Evolutionary conservation across 2,888 invertebrate species (phyloP), one percentile per base, ranked within the genome.

Genomic region (Pollenia angustigena): DNA sequence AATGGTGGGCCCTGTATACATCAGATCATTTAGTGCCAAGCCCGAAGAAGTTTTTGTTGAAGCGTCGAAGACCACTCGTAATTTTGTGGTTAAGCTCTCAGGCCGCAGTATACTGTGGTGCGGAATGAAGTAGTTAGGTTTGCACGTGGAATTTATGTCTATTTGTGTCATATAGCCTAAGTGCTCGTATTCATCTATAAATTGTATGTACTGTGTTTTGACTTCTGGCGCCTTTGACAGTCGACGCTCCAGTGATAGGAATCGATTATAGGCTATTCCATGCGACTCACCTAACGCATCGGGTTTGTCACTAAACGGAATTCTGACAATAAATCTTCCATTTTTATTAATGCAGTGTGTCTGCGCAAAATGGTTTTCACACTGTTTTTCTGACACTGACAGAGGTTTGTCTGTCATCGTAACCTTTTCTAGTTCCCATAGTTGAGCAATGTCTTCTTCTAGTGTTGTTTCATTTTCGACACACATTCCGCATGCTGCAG

Each of bases 171-270:
- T 68, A 50, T 68, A 32, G 18, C 50, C 68, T 9, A 68, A 14
- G 4, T 16, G 8, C 42, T 72, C 46, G 42, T 72, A 72, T 42
- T 56, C 69, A 12, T 69, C 52, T 42, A 69, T 69, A 50, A 69
- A 54, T 40, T 69, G 48, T 50, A 40, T 50, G 18, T 72, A 72
- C 18, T 72, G 56, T 2, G 54, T 18, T 16, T 56, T 72, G 7
- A 56, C 16, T 14, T 72, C 42, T 7, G 56, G 58, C 16, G 8
- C 7, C 16, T 72, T 56, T 12, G 42, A 46, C 16, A 64, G 60
- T 62, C 64, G 46, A 16, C 68, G 48, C 48, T 68, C 46, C 18
- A 68, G 68, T 46, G 46, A 68, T 6, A 68, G 54, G 10, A 54
- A 54, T 54, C 54, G 54, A 54, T 54, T 54, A 23, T 23, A 23